phyloP scores from a whole-genome alignment of 2,797 vertebrate species.

The Mormyrops boulengeri region DNA sequence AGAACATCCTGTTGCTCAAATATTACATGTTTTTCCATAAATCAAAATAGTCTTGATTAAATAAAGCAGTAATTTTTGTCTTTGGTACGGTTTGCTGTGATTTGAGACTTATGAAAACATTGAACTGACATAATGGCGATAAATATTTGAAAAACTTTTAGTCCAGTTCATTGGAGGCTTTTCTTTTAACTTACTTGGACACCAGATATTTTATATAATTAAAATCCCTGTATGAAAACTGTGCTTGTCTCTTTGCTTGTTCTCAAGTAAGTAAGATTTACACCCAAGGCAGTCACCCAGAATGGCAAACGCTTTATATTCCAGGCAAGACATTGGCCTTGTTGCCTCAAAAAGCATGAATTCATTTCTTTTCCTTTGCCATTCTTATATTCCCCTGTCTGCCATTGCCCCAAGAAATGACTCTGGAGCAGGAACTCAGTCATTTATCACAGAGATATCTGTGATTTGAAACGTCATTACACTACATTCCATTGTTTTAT shows the following conservation, averaged over 20 bases:
- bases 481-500: conserved; percentile 23
- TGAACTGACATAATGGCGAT: not conserved
- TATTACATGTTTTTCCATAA: not conserved
- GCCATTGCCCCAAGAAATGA: conserved; percentile 21
- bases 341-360: conserved; percentile 22
- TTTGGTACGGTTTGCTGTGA: not conserved
- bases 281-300: conserved; percentile 18
- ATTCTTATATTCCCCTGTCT: conserved; percentile 27
- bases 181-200: conserved; percentile 14
- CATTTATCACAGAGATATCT: conserved; percentile 22
- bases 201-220: conserved; percentile 16
- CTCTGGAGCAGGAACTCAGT: conserved; percentile 10
- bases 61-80: not conserved
- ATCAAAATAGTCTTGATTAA: not conserved
- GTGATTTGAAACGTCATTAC: conserved; percentile 19
- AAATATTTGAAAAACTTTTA: conserved; percentile 17
- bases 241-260: conserved; percentile 11
- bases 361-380: conserved; percentile 21
- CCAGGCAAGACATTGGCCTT: conserved; percentile 1
- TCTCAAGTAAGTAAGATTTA: conserved; percentile 19
- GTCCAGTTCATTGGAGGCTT: conserved; percentile 8
- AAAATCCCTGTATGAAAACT: conserved; percentile 8
- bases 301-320: not conserved
- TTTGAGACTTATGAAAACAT: not conserved
- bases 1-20: not conserved